Evolutionary conservation across 1,140 invertebrate genomes (phyloP).

Genomic region (Prorops nasuta): DNA sequence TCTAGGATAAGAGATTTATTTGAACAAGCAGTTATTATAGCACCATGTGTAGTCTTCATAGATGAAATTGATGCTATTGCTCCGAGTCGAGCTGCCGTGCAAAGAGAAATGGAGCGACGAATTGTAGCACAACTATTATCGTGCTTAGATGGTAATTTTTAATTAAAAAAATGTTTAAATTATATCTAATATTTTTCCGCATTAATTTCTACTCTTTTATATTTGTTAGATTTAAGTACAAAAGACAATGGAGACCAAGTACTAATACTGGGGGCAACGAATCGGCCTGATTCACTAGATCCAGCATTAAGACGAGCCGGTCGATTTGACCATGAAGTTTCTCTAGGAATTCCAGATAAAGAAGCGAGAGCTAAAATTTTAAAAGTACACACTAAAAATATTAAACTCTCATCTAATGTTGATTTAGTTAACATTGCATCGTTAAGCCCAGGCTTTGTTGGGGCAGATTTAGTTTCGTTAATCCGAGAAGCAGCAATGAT

Average conservation of each 20-base stretch:
- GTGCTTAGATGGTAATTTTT: conserved; percentile 75
- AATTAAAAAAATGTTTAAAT: conserved; percentile 8
- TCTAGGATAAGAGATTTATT: conserved; percentile 89
- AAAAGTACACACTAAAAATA: conserved; percentile 65
- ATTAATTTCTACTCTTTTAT: conserved; percentile 12
- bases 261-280: conserved; percentile 93
- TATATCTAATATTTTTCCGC: not conserved
- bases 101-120: conserved; percentile 91
- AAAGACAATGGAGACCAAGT: conserved; percentile 69
- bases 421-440: conserved; percentile 73
- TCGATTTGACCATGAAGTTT: conserved; percentile 90
- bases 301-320: conserved; percentile 88
- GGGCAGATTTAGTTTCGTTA: conserved; percentile 87
- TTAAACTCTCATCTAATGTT: conserved; percentile 70
- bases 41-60: conserved; percentile 88
- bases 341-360: conserved; percentile 88
- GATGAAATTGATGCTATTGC: conserved; percentile 93
- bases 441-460: conserved; percentile 94
- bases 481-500: conserved; percentile 82
- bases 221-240: conserved; percentile 61
- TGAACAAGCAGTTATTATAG: conserved; percentile 71
- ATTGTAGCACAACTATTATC: conserved; percentile 90
- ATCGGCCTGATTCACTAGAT: conserved; percentile 89
- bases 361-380: conserved; percentile 75
- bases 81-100: conserved; percentile 80